Conservation (phyloP, 1,140 invertebrate species). For the Mizuhopecten yessoensis region DNA sequence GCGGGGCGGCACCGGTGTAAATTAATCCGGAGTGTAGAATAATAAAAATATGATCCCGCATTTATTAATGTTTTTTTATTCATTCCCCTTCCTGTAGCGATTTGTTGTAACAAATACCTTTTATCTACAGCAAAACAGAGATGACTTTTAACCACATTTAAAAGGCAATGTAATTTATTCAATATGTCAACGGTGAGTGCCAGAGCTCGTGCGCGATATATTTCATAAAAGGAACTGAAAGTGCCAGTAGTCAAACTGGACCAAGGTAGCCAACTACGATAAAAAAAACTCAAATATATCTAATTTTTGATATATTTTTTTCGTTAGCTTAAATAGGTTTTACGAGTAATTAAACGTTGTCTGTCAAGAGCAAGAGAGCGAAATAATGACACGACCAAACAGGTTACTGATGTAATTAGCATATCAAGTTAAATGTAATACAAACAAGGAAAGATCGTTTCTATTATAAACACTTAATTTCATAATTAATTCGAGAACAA, state of each 20-base stretch:
- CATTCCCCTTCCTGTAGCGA: not conserved
- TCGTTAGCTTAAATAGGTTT: not conserved
- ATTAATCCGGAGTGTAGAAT: conserved; percentile 26
- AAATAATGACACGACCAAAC: not conserved
- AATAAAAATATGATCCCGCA: not conserved
- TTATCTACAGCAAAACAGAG: not conserved
- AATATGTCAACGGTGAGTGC: not conserved
- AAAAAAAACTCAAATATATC: not conserved
- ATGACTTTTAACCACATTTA: not conserved
- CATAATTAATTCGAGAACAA: not conserved
- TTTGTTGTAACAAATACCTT: not conserved
- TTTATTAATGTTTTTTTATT: not conserved
- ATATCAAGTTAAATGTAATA: not conserved
- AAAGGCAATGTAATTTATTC: conserved; percentile 5
- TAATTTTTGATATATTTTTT: not conserved
- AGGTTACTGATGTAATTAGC: not conserved
- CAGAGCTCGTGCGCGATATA: no score
- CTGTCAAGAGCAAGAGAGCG: not conserved
- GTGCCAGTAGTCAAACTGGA: not conserved
- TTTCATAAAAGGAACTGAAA: no score
- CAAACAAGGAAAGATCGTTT: not conserved
- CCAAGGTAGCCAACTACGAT: not conserved
- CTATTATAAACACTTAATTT: not conserved
- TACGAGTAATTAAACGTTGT: not conserved
- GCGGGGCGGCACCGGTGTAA: conserved; percentile 17